Evolutionary conservation across 2,113 vertebrate species (phyloP).

Genomic region (Diglossa brunneiventris): DNA sequence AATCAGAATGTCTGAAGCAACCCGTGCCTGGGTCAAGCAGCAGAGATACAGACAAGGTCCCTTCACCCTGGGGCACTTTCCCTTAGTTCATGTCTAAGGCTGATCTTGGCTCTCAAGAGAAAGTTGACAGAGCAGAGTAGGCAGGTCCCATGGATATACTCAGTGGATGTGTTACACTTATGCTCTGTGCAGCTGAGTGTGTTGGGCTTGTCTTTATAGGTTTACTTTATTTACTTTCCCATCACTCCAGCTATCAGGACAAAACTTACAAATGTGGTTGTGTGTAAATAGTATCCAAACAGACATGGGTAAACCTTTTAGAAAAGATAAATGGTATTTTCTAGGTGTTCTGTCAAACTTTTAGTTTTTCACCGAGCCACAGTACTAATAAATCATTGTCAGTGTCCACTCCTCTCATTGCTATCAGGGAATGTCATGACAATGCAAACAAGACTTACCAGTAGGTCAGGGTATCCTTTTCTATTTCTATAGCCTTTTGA

Average conservation of each 20-base stretch:
- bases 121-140: not conserved
- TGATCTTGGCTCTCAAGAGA: not conserved
- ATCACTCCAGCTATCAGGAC: not conserved
- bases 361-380: not conserved
- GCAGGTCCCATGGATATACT: not conserved
- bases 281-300: not conserved
- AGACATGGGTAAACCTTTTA: not conserved
- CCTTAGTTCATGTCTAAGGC: not conserved
- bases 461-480: not conserved
- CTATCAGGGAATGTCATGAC: not conserved
- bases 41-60: not conserved
- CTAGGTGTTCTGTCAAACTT: not conserved
- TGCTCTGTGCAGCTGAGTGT: not conserved
- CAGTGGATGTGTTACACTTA: not conserved
- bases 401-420: not conserved
- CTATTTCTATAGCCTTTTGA: not conserved
- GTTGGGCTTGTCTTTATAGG: not conserved
- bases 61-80: not conserved
- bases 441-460: not conserved
- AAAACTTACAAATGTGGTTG: not conserved
- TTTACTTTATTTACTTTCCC: not conserved
- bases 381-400: not conserved
- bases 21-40: not conserved
- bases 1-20: slow-evolving; percentile 41
- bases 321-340: not conserved